Evolutionary conservation across 2,888 invertebrate species (phyloP).

Genomic region (Nemapogon koenigi): DNA sequence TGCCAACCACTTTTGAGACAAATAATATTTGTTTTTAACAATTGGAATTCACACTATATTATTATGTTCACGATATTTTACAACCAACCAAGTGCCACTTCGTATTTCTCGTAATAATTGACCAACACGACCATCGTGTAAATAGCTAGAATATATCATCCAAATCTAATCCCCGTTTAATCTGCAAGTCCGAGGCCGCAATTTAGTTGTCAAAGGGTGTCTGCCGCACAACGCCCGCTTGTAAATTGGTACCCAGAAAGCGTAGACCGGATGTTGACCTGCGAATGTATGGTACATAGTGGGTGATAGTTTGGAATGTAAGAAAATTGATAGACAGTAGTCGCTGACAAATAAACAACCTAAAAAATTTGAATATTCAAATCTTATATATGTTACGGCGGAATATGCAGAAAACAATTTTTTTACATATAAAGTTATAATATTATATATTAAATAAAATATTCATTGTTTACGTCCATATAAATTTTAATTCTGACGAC

Average conservation of each 20-base stretch:
- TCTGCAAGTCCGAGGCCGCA: conserved; percentile 27
- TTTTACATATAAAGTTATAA: too few relatives aligned
- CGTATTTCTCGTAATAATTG: neutral
- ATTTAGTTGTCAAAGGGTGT: conserved; percentile 39
- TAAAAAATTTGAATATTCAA: too few relatives aligned
- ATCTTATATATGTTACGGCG: too few relatives aligned
- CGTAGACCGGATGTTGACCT: conserved; percentile 4
- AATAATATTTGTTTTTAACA: neutral
- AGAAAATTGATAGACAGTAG: too few relatives aligned
- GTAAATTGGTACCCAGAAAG: conserved; percentile 31
- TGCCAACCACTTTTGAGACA: too few relatives aligned
- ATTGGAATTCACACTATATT: neutral
- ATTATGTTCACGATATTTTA: neutral
- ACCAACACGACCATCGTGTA: neutral
- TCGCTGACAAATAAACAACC: too few relatives aligned
- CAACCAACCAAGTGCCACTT: neutral
- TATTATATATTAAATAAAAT: too few relatives aligned
- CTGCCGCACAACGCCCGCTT: conserved; percentile 21
- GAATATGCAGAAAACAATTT: too few relatives aligned
- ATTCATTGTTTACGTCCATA: too few relatives aligned
- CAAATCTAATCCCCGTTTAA: conserved; percentile 34
- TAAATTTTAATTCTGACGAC: too few relatives aligned
- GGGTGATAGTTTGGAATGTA: too few relatives aligned
- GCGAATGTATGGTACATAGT: too few relatives aligned
- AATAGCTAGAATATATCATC: conserved; percentile 12